A percentile compares a stretch with the other conserved stretches of the same genome.
phyloP scores from a whole-genome alignment of 2,797 vertebrate genomes.

The Emys orbicularis region DNA sequence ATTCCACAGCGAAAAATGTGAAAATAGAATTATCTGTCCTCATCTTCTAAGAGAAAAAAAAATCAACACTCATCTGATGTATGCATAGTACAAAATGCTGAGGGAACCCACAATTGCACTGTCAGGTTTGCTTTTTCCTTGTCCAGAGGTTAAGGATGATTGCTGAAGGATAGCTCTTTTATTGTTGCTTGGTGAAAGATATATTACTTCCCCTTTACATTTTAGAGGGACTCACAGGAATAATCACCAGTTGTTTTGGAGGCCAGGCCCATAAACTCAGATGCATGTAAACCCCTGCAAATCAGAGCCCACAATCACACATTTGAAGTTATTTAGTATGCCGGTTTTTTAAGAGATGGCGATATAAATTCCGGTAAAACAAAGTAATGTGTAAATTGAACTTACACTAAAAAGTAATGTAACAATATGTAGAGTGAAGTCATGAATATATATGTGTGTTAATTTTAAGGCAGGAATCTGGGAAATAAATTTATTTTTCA shows the following conservation, averaged over 20 bases:
- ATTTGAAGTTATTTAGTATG: conserved; percentile 6
- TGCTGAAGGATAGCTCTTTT: conserved; percentile 61
- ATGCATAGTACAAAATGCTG: conserved; percentile 11
- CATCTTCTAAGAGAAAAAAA: conserved; percentile 25
- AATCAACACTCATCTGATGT: conserved; percentile 47
- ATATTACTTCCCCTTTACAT: conserved; percentile 33
- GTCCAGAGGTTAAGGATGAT: conserved; percentile 64
- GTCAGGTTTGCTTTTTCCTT: conserved; percentile 56
- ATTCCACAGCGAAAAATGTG: conserved; percentile 33
- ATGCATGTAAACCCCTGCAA: conserved; percentile 46
- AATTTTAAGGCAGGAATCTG: conserved; percentile 4
- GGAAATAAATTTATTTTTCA: neutral
- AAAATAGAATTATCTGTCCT: conserved; percentile 33
- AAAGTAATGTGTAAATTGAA: conserved; percentile 8
- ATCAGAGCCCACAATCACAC: conserved; percentile 24
- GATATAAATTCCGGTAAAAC: conserved; percentile 21
- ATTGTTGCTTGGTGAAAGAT: conserved; percentile 56
- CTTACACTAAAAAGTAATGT: neutral
- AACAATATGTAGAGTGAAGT: neutral
- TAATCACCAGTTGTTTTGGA: conserved; percentile 47
- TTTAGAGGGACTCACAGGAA: conserved; percentile 56
- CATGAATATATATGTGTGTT: neutral
- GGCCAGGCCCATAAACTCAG: conserved; percentile 48
- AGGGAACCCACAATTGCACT: conserved; percentile 4
- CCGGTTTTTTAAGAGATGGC: neutral